Percentiles rank a stretch among this genome's conserved stretches.
Evolutionary conservation across 1,140 invertebrate genomes (phyloP).

Genomic region (Stenopsyche tienmushanensis): DNA sequence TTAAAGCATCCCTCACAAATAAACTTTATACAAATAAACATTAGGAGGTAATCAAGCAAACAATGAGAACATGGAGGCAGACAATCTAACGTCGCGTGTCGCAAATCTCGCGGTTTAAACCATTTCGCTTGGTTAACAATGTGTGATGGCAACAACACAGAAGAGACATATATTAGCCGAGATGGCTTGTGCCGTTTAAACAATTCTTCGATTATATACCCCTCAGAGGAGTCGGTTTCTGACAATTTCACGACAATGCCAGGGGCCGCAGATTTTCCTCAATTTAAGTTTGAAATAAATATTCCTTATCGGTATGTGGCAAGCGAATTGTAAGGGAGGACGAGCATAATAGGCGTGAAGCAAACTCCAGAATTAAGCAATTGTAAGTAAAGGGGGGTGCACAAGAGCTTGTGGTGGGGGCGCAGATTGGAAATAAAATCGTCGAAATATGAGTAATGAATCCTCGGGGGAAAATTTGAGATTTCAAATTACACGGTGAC

Average conservation of each 20-base stretch:
- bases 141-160: not conserved
- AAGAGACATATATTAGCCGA: not conserved
- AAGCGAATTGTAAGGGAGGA: not conserved
- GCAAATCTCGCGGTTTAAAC: not conserved
- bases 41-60: too few species aligned
- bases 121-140: not conserved
- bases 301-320: constrained; percentile 10
- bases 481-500: not conserved
- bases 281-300: constrained; percentile 18
- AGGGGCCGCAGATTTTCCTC: constrained; percentile 4
- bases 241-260: constrained; percentile 7
- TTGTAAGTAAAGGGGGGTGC: not conserved
- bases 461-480: not conserved
- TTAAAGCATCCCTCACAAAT: too few species aligned
- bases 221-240: constrained; percentile 4
- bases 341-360: not conserved
- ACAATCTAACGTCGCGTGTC: too few species aligned
- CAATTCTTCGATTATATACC: not conserved
- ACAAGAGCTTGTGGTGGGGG: not conserved
- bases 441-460: not conserved
- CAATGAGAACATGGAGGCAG: too few species aligned
- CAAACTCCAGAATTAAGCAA: not conserved
- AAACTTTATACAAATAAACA: too few species aligned
- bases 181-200: not conserved
- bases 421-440: not conserved